These are phyloP conservation scores for Siderastrea siderea DNA, from an alignment of 92 coral and sea anemone species.

Conservation along the genomic window DNA sequence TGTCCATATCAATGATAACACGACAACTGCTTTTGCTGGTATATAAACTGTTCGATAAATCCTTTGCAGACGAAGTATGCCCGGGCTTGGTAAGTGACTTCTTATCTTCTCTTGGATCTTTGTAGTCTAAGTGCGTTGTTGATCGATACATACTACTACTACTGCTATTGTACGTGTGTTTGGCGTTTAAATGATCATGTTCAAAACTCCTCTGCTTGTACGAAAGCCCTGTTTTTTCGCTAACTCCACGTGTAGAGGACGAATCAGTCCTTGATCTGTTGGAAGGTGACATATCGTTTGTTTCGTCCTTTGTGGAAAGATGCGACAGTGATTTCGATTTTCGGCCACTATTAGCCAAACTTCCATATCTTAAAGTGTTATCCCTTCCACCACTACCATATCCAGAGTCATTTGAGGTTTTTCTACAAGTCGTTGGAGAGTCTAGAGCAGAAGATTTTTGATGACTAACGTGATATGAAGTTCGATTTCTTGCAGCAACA, in stretches of 20 bases:
- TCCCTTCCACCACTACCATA: conserved; percentile 40
- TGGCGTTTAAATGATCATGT: neutral
- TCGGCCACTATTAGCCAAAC: neutral
- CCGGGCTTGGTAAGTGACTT: neutral
- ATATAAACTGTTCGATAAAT: neutral
- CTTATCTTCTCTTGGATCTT: conserved; percentile 9
- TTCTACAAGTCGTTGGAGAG: conserved; percentile 21
- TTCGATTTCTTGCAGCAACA: conserved; percentile 3
- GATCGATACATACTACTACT: conserved; percentile 8
- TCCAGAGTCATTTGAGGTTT: conserved; percentile 58
- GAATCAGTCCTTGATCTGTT: neutral
- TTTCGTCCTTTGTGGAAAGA: neutral
- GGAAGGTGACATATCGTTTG: neutral
- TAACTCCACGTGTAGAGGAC: neutral
- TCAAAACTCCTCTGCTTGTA: neutral
- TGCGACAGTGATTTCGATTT: conserved; percentile 29
- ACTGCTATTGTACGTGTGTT: neutral
- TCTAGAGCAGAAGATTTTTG: neutral
- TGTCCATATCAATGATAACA: conserved; percentile 8
- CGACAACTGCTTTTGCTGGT: neutral
- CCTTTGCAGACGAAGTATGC: neutral
- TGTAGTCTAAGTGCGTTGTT: conserved; percentile 42
- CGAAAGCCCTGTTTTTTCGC: neutral
- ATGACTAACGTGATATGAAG: neutral
- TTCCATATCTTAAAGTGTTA: neutral